Conservation (phyloP, 2,888 invertebrate species). For the Dromius quadrimaculatus region DNA sequence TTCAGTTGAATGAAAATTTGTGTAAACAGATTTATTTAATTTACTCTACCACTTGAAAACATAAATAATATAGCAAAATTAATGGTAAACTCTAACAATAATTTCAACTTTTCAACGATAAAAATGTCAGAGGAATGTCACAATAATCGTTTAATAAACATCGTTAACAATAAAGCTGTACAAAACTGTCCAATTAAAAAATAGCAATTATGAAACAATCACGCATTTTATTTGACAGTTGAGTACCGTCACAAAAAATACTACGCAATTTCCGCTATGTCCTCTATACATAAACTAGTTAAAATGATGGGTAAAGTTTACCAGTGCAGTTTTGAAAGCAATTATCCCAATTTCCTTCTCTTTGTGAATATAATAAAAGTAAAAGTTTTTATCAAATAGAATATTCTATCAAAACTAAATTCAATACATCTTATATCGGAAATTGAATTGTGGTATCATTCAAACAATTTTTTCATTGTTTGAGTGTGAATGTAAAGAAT, state of each 20-base stretch:
- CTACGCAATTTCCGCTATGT: slow-evolving; percentile 13
- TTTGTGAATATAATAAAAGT: not conserved
- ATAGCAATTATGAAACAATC: slow-evolving; percentile 22
- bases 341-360: not conserved
- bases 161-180: slow-evolving; percentile 17
- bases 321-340: not conserved
- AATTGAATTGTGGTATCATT: no score
- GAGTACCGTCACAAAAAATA: slow-evolving; percentile 25
- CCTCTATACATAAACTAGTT: slow-evolving; percentile 11
- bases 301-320: not conserved
- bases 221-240: slow-evolving; percentile 32
- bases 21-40: no score
- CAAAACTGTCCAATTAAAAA: slow-evolving; percentile 29
- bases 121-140: not conserved
- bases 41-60: no score
- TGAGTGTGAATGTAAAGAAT: no score
- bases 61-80: no score
- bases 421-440: no score
- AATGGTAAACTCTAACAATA: no score
- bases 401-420: not conserved
- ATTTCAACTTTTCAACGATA: no score
- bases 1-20: no score
- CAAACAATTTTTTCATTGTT: no score
- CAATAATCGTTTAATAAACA: slow-evolving; percentile 26
- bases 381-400: not conserved